phyloP scores from a whole-genome alignment of 2,797 vertebrate species.

The Tokudaia tokunoshimensis region DNA sequence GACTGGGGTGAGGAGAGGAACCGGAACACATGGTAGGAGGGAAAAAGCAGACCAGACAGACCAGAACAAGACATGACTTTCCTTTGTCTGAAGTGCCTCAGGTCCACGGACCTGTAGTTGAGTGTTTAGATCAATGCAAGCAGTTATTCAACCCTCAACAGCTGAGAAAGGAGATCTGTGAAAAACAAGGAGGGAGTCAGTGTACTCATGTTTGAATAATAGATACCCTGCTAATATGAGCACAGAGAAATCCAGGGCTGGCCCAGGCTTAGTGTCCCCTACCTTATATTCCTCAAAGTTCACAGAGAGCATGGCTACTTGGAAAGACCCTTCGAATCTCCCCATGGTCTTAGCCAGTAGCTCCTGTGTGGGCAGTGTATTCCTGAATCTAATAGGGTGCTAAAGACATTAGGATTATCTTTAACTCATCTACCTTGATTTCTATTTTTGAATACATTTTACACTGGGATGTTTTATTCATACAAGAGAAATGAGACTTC shows the following conservation, averaged over 20 bases:
- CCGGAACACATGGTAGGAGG: slow-evolving; percentile 28
- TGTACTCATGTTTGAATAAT: slow-evolving; percentile 55
- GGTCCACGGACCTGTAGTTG: slow-evolving; percentile 37
- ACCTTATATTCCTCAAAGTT: not conserved
- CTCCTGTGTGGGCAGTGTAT: not conserved
- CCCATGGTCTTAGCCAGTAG: not conserved
- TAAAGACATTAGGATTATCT: not conserved
- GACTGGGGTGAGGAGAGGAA: slow-evolving; percentile 67
- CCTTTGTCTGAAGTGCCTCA: slow-evolving; percentile 54
- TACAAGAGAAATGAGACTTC: not conserved
- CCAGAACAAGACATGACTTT: slow-evolving; percentile 52
- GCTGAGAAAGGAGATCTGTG: slow-evolving; percentile 56
- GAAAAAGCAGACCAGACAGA: slow-evolving; percentile 27
- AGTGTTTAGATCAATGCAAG: not conserved
- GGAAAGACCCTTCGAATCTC: not conserved
- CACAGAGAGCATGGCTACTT: not conserved
- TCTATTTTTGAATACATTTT: not conserved
- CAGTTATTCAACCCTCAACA: not conserved
- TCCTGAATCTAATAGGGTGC: not conserved
- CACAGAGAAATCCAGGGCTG: not conserved
- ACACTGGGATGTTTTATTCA: not conserved
- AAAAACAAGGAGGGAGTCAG: slow-evolving; percentile 4
- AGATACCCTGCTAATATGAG: slow-evolving; percentile 58
- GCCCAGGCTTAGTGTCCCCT: not conserved
- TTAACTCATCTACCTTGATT: not conserved